Base-by-base conservation (phyloP, 2,888 invertebrate species). In the Labia minor region DNA sequence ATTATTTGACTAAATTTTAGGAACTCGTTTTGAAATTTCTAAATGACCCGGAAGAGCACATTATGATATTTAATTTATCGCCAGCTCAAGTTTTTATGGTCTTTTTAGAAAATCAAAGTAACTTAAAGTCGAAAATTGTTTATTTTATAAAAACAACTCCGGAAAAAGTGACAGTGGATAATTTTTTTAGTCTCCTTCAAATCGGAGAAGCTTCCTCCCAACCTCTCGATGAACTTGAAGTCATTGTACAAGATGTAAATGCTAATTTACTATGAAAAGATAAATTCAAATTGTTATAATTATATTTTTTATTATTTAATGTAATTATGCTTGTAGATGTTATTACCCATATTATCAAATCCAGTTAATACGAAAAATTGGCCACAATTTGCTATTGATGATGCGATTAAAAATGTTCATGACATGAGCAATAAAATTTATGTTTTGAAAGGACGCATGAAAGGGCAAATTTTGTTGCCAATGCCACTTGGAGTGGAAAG, bases 401-500 rank as follows among this genome's bases (percentile, higher is more conserved):
- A 90, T 74, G 86, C 90, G 74, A 83, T 82, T 70, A 81, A 81
- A 21, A 88, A 90, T 73, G 82, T 88, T 0, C 84, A 86, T 70
- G 82, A 85, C 6, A 80, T 90, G 70, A 83, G 86, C 70, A 88
- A 85, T 74, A 80, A 84, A 66, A 84, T 90, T 73, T 86, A 86
- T 72, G 86, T 89, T 82, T 78, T 92, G 65, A 87, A 84, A 76
- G 95, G 95, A 0, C 89, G 92, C 75, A 87, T 93, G 78, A 84
- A 86, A 63, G 93, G 92, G 72, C 88, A 92, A 77, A 93, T 92
- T 0, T 83, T 93, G 72, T 79, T 95, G 21, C 92, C 95, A 0
- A 85, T 95, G 82, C 95, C 95, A 0, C 83, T 87, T 71, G 89
- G 88, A 1, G 83, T 87, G 1, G 87, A 88, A 70, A 81, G 81